Percentiles rank a stretch among this genome's conserved stretches.
phyloP scores from a whole-genome alignment of 2,797 vertebrate genomes.

The Hipposideros larvatus region DNA sequence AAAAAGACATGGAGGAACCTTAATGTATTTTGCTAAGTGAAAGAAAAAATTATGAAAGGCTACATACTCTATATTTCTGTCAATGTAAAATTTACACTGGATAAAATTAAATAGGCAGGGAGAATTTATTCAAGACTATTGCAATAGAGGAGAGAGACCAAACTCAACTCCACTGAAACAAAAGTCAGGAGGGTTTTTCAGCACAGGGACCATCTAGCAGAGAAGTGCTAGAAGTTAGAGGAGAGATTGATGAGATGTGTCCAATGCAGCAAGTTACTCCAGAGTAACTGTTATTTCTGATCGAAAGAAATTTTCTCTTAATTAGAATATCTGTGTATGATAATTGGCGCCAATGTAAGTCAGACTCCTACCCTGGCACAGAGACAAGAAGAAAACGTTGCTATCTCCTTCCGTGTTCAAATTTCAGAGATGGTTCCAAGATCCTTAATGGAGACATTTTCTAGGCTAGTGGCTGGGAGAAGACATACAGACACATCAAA shows the following conservation, averaged over 20 bases:
- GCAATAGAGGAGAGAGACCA: background rate
- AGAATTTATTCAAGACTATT: background rate
- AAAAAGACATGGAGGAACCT: background rate
- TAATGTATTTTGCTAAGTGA: background rate
- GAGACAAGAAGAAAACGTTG: background rate
- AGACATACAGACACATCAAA: background rate
- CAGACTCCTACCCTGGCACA: accelerated
- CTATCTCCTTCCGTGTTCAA: background rate
- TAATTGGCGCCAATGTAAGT: background rate
- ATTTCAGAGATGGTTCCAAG: background rate
- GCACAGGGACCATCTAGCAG: background rate
- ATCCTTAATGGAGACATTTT: background rate
- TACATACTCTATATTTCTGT: background rate
- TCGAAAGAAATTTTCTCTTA: background rate
- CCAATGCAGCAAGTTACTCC: background rate
- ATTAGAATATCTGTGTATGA: background rate
- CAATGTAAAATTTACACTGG: background rate
- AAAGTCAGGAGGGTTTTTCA: background rate
- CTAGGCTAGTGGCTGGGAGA: background rate
- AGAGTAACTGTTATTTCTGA: background rate
- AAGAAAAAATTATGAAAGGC: background rate
- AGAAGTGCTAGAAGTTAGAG: background rate
- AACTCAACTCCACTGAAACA: background rate
- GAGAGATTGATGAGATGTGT: background rate
- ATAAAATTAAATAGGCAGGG: background rate